A percentile compares a stretch with the other conserved stretches of the same genome.
These are phyloP conservation scores for Echinarachnius parma DNA, from an alignment of 53 echinoderm and acorn worm species.

Conservation along the genomic window DNA sequence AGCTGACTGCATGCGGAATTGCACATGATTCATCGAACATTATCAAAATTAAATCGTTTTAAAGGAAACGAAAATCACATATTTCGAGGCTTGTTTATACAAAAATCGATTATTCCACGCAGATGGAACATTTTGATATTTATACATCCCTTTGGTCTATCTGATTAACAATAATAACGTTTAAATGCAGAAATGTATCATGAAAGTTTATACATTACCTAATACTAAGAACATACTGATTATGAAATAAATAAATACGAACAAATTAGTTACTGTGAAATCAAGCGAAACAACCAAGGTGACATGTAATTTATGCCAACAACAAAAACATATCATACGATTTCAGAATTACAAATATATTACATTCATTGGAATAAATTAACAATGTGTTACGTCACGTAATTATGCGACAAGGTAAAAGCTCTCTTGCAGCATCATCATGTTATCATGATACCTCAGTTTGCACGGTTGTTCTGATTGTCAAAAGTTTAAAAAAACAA, in stretches of 20 bases:
- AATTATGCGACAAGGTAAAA: constrained; percentile 7
- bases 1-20: constrained; percentile 23
- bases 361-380: constrained; percentile 30
- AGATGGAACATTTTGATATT: too few species aligned
- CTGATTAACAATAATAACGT: background rate
- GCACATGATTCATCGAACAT: constrained; percentile 24
- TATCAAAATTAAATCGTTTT: too few species aligned
- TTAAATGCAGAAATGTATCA: constrained; percentile 21
- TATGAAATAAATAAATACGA: constrained; percentile 94
- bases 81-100: too few species aligned
- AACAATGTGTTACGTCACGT: background rate
- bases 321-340: background rate
- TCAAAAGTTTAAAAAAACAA: constrained; percentile 28
- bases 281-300: constrained; percentile 17
- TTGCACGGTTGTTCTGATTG: constrained; percentile 40
- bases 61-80: too few species aligned
- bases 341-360: constrained; percentile 40
- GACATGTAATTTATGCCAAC: too few species aligned
- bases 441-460: constrained; percentile 11
- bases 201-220: too few species aligned
- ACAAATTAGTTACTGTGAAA: constrained; percentile 44
- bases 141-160: background rate
- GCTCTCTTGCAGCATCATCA: constrained; percentile 38
- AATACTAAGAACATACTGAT: constrained; percentile 56
- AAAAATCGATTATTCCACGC: too few species aligned